Base-by-base conservation (phyloP, 2,113 vertebrate species). In the Mionectes macconnelli region DNA sequence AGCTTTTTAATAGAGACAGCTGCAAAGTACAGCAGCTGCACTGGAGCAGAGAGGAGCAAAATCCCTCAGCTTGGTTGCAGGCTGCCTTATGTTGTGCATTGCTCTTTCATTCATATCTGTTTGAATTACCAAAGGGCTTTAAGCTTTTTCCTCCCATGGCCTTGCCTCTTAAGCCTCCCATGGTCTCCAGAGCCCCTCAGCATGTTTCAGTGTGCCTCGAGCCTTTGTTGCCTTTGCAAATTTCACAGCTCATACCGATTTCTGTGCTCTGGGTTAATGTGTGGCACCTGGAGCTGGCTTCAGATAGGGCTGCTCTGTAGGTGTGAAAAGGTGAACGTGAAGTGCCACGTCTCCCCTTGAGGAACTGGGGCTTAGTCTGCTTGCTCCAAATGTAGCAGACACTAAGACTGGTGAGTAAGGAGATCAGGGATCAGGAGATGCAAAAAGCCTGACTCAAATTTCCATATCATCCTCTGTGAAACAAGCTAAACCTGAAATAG, bases 81-180 rank as follows among this genome's bases (percentile, higher is more conserved):
- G 44, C 60, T 96, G 69, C 53, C 44, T 70, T n/a, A 10, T 24
- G 21, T 74, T 3, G 8, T 75, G 39, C 30, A 13, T 39, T 75
- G 23, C 63, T 87, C 24, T 70, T 86, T 37, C 23, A 30, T 62
- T 59, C 18, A 40, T 27, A 30, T 84, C 49, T 75, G 12, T 74
- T 81, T 63, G 30, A 81, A 77, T 78, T 74, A 63, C 55, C 33
- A 67, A 24, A 81, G 73, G n/a, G 33, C 47, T 96, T 82, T 57
- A 44, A 0, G 0, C 14, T 57, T 25, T 87, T 86, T 78, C n/a
- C 40, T 89, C 13, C 33, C 6, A 1, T 19, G 22, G 39, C 39
- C 14, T 84, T 25, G 16, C 21, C 44, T 82, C 40, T 63, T 35
- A 30, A 64, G 23, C 47, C 52, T 81, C 56, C 44, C n/a, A 12